phyloP scores from a whole-genome alignment of 1,140 invertebrate species.

The Oryctes rhinoceros region DNA sequence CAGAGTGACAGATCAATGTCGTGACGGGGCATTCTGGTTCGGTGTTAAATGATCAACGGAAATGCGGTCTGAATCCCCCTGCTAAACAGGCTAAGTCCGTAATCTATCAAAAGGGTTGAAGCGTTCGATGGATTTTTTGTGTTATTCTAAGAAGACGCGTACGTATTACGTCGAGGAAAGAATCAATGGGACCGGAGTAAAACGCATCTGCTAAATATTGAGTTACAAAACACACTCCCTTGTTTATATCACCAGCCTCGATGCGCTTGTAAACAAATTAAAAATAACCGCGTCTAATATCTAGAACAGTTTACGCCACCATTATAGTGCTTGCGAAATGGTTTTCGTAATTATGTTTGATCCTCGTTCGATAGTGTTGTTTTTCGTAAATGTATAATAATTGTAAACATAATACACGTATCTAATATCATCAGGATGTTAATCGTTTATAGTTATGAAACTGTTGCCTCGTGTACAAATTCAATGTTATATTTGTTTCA shows the following conservation, averaged over 20 bases:
- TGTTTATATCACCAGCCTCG: background rate
- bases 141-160: conserved; percentile 18
- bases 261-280: conserved; percentile 28
- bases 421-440: background rate
- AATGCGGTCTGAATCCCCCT: conserved; percentile 37
- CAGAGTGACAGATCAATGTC: conserved; percentile 38
- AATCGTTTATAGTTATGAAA: background rate
- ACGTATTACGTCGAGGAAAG: background rate
- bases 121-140: conserved; percentile 37
- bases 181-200: conserved; percentile 13
- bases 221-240: conserved; percentile 35
- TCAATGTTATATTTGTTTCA: background rate
- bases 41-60: conserved; percentile 41
- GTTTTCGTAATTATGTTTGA: background rate
- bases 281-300: conserved; percentile 31
- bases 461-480: background rate
- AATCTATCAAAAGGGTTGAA: conserved; percentile 41
- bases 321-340: conserved; percentile 1
- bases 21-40: conserved; percentile 24
- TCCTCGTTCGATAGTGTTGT: background rate
- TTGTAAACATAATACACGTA: background rate
- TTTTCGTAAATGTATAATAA: background rate
- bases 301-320: background rate
- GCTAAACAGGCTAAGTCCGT: conserved; percentile 21
- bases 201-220: conserved; percentile 38